A percentile compares a stretch with the other conserved stretches of the same genome.
Conservation (phyloP, 2,113 vertebrate species). For the Vireo altiloquus region DNA sequence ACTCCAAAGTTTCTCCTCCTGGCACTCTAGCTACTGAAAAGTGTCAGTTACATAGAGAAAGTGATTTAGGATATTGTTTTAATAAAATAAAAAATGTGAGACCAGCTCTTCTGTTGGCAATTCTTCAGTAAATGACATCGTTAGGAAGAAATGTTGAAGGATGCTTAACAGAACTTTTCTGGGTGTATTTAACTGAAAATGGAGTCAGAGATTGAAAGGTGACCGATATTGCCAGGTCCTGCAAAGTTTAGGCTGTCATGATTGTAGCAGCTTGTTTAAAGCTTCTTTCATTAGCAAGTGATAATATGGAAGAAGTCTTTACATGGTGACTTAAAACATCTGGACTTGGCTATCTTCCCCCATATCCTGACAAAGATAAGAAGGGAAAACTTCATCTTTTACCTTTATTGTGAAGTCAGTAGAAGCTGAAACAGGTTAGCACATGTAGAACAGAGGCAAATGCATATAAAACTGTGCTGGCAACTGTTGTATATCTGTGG, state of each 20-base stretch:
- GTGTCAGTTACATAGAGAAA: not conserved
- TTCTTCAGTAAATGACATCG: not conserved
- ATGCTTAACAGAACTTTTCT: not conserved
- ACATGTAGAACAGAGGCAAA: not conserved
- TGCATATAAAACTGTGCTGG: not conserved
- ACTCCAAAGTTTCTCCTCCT: not conserved
- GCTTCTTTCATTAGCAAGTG: not conserved
- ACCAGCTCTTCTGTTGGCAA: not conserved
- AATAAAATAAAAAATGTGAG: not conserved
- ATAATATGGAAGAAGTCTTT: not conserved
- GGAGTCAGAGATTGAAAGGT: not conserved
- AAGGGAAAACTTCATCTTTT: not conserved
- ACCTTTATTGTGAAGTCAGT: not conserved
- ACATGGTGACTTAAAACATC: not conserved
- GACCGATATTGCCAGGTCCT: not conserved
- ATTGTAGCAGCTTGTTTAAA: not conserved
- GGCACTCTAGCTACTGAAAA: not conserved
- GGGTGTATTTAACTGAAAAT: not conserved
- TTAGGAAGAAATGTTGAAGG: not conserved
- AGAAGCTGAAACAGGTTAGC: not conserved
- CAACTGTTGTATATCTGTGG: accelerated
- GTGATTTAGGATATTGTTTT: not conserved
- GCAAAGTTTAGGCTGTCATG: not conserved
- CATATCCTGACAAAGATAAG: not conserved
- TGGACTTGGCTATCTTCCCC: not conserved